Evolutionary conservation across 2,797 vertebrate species (phyloP), one percentile per base, ranked within the genome.

Genomic region (Heterohyrax brucei): DNA sequence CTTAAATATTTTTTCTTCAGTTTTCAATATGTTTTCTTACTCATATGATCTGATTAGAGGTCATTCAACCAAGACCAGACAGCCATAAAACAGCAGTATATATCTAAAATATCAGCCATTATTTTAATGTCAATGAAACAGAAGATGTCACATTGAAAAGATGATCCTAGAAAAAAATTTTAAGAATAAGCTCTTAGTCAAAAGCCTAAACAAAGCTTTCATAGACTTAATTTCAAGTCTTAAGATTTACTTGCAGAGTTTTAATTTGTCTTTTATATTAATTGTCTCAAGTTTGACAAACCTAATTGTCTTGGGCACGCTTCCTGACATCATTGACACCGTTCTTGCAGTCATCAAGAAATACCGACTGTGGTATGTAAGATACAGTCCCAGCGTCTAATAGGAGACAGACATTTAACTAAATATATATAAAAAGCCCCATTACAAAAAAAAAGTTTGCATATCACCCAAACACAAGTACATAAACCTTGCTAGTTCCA

Each of bases 141-240:
- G 26, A 87, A 30, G 18, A 13, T 88, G 53, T 61, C 48, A 48
- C 7, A 59, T 80, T 83, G 50, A 89, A 89, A 75, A 82, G 62
- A 64, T 72, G 44, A 95, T 66, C 16, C 28, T 80, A 68, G 24
- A 91, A 92, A 77, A 78, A 72, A 83, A 39, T 39, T 62, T 91
- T 81, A 90, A 94, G 73, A 87, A 59, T 76, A 77, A 85, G 18
- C 13, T 66, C 12, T 84, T 87, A 39, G 50, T 94, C 46, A 72
- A 80, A 93, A 94, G n/a, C 44, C 82, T 85, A 95, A 89, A 72
- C 66, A 93, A 78, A 75, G 39, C n/a, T 81, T 88, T 83, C 48
- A 85, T 92, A 93, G 46, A 77, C 44, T 90, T 87, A 66, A 72
- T 90, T 92, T 39, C 26, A 85, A 88, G 10, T 73, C 19, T n/a